phyloP scores from a whole-genome alignment of 2,113 vertebrate species.

The Tenrec ecaudatus region DNA sequence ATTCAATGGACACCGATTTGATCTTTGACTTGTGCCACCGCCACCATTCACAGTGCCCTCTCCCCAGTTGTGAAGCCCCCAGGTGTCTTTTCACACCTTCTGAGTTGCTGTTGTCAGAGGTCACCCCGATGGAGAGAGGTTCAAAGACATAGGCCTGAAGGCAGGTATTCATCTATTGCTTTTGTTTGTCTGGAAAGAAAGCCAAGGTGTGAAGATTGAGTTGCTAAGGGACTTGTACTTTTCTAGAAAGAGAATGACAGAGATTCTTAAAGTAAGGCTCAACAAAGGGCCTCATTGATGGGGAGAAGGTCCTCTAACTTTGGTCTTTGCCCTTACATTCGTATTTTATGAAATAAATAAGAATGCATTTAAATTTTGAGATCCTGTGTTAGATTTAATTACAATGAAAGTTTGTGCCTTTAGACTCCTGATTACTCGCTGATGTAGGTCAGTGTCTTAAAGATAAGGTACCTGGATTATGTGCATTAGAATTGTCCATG shows the following conservation, averaged over 20 bases:
- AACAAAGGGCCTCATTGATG: not conserved
- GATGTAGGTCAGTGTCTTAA: not conserved
- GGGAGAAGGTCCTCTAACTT: not conserved
- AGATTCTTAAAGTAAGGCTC: not conserved
- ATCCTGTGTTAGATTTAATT: not conserved
- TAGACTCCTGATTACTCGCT: not conserved
- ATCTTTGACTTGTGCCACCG: not conserved
- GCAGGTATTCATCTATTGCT: not conserved
- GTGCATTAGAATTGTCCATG: not conserved
- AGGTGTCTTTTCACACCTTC: not conserved
- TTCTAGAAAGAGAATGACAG: not conserved
- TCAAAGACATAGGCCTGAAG: not conserved
- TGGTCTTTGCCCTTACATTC: not conserved
- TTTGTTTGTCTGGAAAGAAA: slow-evolving; percentile 5
- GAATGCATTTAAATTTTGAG: not conserved
- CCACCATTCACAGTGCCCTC: not conserved
- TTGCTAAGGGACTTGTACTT: not conserved
- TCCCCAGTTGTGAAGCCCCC: not conserved
- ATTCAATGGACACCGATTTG: not conserved
- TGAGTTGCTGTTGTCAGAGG: not conserved
- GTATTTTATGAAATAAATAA: no score
- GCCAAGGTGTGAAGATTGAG: not conserved
- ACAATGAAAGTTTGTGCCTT: not conserved
- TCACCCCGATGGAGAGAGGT: not conserved
- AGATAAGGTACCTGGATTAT: not conserved